Percentiles rank a stretch among this genome's conserved stretches.
Conservation (phyloP, 2,888 invertebrate genomes). For the Papilio elwesi region DNA sequence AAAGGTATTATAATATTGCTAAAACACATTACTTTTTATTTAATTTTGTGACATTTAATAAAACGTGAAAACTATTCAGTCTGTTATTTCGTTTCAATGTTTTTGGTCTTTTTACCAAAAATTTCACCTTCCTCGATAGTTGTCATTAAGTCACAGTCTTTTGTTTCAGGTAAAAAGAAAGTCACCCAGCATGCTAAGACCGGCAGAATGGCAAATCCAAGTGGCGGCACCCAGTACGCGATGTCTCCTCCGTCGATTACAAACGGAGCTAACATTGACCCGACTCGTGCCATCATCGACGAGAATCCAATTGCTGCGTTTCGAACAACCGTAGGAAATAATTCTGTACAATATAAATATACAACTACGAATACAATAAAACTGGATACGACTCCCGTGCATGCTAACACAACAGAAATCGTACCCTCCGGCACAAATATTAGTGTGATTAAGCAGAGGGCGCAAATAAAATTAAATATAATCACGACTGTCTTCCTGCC, state of each 20-base stretch:
- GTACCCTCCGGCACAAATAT: slow-evolving; percentile 78
- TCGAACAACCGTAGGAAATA: slow-evolving; percentile 94
- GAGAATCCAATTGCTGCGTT: slow-evolving; percentile 94
- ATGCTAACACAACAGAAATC: slow-evolving; percentile 85
- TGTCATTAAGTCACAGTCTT: slow-evolving; percentile 89
- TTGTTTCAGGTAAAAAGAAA: slow-evolving; percentile 90
- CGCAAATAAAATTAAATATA: slow-evolving; percentile 85
- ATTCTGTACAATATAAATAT: slow-evolving; percentile 93
- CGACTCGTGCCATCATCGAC: slow-evolving; percentile 94
- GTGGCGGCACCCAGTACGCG: slow-evolving; percentile 86
- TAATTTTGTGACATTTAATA: neutral
- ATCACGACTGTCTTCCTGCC: slow-evolving; percentile 88
- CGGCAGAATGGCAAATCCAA: slow-evolving; percentile 88
- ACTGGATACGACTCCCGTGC: slow-evolving; percentile 90
- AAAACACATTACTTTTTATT: neutral
- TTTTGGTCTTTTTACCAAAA: slow-evolving; percentile 63
- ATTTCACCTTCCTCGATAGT: slow-evolving; percentile 92
- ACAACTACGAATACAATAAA: slow-evolving; percentile 93
- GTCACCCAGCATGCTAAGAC: slow-evolving; percentile 81
- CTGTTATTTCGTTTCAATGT: slow-evolving; percentile 21
- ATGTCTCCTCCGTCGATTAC: slow-evolving; percentile 85
- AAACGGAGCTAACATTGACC: slow-evolving; percentile 93
- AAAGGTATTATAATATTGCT: no score
- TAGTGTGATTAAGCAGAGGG: slow-evolving; percentile 85
- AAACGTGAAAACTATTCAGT: neutral